Percentiles rank a stretch among this genome's conserved stretches.
Evolutionary conservation across 2,113 vertebrate genomes (phyloP).

Genomic region (Melanocharis versteri): DNA sequence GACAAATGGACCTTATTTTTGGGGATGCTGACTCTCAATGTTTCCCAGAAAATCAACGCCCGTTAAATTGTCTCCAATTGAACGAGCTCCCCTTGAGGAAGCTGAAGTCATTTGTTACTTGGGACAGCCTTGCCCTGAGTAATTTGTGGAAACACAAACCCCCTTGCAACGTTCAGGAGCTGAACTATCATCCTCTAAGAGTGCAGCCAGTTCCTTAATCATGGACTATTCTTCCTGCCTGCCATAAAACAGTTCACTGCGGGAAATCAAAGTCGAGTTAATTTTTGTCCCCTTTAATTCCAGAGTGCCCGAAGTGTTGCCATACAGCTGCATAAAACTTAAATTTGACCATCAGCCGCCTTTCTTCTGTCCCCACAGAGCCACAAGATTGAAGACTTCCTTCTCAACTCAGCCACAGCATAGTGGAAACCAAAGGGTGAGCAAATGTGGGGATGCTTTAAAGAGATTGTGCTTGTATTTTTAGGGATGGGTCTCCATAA

Average conservation of each 20-base stretch:
- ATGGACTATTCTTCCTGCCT: background rate
- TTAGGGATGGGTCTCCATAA: background rate
- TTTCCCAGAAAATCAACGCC: background rate
- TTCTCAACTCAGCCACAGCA: background rate
- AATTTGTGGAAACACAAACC: background rate
- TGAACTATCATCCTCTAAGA: background rate
- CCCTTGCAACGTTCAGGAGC: background rate
- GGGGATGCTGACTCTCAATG: background rate
- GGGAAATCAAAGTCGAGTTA: background rate
- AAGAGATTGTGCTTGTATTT: background rate
- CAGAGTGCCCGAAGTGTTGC: background rate
- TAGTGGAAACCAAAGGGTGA: background rate
- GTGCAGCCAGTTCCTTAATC: background rate
- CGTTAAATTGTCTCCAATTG: background rate
- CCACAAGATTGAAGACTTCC: constrained; percentile 3
- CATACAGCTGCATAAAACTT: background rate
- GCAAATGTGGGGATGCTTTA: background rate
- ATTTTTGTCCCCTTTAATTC: background rate
- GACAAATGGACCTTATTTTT: background rate
- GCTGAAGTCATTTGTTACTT: background rate
- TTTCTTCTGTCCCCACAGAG: constrained; percentile 2
- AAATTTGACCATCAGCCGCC: background rate
- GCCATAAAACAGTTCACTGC: background rate
- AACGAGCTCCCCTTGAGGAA: background rate
- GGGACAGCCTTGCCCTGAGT: background rate